Conservation (phyloP, 1,140 invertebrate genomes). For the Platorchestia sp. region DNA sequence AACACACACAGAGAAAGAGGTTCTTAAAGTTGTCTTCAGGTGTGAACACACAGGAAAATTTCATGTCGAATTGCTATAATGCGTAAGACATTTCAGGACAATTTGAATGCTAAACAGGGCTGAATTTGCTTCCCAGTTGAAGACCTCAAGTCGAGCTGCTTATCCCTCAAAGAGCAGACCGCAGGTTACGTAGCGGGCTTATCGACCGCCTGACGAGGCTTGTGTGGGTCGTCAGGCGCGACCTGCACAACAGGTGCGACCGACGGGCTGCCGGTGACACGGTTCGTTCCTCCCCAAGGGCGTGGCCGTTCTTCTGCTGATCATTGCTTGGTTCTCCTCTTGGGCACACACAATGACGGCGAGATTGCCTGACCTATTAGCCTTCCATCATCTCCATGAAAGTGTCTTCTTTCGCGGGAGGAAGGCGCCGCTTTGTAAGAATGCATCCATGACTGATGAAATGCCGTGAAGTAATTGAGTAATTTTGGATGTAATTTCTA, state of each 20-base stretch:
- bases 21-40: neutral
- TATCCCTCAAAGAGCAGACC: neutral
- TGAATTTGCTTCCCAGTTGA: neutral
- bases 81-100: neutral
- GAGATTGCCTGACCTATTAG: constrained; percentile 21
- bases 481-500: neutral
- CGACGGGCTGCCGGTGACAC: constrained; percentile 30
- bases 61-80: neutral
- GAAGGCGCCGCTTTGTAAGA: neutral
- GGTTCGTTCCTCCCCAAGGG: constrained; percentile 33
- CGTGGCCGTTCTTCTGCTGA: constrained; percentile 15
- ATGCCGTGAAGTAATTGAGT: neutral
- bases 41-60: neutral
- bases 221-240: neutral
- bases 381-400: neutral
- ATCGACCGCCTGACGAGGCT: neutral
- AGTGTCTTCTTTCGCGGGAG: neutral
- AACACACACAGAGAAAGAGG: no score
- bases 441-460: neutral
- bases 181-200: neutral
- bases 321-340: constrained; percentile 31
- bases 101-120: neutral
- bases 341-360: constrained; percentile 14
- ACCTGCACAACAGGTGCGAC: neutral
- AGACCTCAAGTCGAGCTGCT: neutral